Base-by-base conservation (phyloP, 2,888 invertebrate species). In the Ashinkailepas kermadecensis region DNA sequence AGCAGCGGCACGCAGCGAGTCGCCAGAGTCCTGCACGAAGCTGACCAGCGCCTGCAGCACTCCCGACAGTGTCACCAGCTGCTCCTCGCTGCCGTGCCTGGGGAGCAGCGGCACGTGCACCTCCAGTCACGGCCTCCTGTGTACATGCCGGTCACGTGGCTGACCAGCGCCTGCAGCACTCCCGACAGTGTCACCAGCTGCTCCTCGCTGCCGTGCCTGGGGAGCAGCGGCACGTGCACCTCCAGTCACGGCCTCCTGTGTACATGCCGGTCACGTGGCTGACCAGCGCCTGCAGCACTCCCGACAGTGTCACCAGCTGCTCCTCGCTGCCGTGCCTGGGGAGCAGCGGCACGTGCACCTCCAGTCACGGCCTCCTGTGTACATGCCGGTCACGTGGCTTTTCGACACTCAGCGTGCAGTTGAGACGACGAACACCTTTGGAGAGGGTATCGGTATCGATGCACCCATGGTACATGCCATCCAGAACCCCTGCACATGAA, bases 11-110 rank as follows among this genome's bases (percentile, higher is more conserved):
- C 83, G 64, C 83, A 83, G 15, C 81, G 67, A 54, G 56, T n/a
- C 54, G 59, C 25, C 12, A 54, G 78, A 92, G 84, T 92, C 92
- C 86, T 95, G 94, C 0, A 96, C 94, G 85, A 95, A 94, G 84
- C 96, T 96, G 6, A 96, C 95, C 84, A 98, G 88, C 0, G 97
- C 97, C 88, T 96, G 96, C 89, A 97, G 94, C 0, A 98, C 95
- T 23, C 98, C 97, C 89, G 96, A 97, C 23, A 97, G 89, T 84
- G 96, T 96, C 6, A 96, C 95, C 84, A 98, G 88, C 0, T 97
- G 97, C 88, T 96, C 96, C 89, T 97, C 0, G 98, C 95, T 15
- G 25, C 39, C 56, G 25, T 67, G 12, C 86, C 95, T 94, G 87
- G 83, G n/a, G n/a, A n/a, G n/a, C 88, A 87, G 83, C 84, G 83